phyloP scores from a whole-genome alignment of 2,888 invertebrate species.

The Tenthredo scrophulariae region DNA sequence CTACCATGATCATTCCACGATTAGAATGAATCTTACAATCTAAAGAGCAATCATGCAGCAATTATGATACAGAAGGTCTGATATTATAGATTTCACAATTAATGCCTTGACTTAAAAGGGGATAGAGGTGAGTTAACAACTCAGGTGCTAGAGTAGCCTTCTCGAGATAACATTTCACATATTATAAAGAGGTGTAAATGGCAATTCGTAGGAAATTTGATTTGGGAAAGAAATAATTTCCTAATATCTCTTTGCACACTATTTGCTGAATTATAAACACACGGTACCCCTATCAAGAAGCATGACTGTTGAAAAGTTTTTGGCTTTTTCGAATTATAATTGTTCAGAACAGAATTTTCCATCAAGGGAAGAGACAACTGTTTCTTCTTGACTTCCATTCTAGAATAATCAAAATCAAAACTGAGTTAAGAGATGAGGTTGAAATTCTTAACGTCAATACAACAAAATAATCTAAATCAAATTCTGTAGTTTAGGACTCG shows the following conservation, averaged over 20 bases:
- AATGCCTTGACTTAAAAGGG: not conserved
- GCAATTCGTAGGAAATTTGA: not conserved
- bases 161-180: not conserved
- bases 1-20: not conserved
- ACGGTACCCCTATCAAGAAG: not conserved
- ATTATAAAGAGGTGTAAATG: not conserved
- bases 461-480: not conserved
- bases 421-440: not conserved
- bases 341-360: not conserved
- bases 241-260: not conserved
- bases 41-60: not conserved
- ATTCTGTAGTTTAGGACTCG: not conserved
- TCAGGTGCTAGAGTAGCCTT: not conserved
- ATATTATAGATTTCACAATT: not conserved
- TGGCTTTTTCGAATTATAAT: not conserved
- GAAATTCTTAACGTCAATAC: not conserved
- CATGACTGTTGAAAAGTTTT: not conserved
- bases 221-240: not conserved
- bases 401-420: not conserved
- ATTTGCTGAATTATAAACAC: not conserved
- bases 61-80: not conserved
- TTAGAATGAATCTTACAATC: not conserved
- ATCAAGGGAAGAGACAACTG: not conserved
- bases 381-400: not conserved
- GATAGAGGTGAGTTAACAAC: not conserved